Base-by-base conservation (phyloP, 2,113 vertebrate genomes). In the Apodemus speciosus region DNA sequence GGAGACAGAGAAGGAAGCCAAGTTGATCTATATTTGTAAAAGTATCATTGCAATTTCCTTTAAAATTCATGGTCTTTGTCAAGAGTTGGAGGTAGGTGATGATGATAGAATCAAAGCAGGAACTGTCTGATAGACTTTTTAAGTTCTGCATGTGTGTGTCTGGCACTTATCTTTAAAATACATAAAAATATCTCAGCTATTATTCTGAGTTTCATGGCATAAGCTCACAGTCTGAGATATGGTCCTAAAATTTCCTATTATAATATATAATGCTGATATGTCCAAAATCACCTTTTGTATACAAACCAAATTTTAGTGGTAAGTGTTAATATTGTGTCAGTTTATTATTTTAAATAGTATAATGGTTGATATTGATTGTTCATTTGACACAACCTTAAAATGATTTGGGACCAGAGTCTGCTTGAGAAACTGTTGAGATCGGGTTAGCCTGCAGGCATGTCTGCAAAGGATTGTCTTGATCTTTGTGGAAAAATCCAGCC, bases 141-240 rank as follows among this genome's bases (percentile, higher is more conserved):
- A 85, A 23, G 16, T 84, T 88, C 40, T 79, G 1, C 15, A 30
- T 38, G 18, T 40, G 43, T 89, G 6, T 80, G 11, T 81, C 66
- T 92, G 86, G 53, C 30, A 75, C 15, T 86, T 86, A 30, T 72
- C n/a, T 95, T 84, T 92, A 91, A 94, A 95, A 90, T 38, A 88
- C 8, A 40, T 69, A 84, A 75, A 85, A 94, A 30, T n/a, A 62
- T 66, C 35, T 91, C 25, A 49, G 85, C 15, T 92, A 77, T 85
- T 80, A 80, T 46, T 38, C 68, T 84, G 53, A 89, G 32, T 46
- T 90, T 90, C 76, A 15, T 73, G 27, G 16, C 51, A 84, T 71
- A 75, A 88, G 60, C 6, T 7, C 60, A 68, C 84, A 73, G 38
- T 35, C 51, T 71, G 15, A 68, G 5, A 77, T 43, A 91, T 46